Evolutionary conservation across 1,140 invertebrate species (phyloP).

Genomic region (Zeugodacus cucurbitae): DNA sequence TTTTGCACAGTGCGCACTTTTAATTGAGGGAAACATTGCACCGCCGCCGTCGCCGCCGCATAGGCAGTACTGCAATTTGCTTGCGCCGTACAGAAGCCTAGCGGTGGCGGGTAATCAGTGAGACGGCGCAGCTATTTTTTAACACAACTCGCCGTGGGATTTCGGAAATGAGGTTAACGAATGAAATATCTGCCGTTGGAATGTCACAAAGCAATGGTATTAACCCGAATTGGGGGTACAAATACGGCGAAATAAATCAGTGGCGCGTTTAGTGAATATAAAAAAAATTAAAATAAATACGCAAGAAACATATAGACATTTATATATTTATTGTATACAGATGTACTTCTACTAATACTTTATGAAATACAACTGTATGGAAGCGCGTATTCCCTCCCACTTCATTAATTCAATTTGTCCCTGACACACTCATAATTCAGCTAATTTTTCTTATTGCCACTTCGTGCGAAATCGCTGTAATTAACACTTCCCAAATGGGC

Average conservation of each 20-base stretch:
- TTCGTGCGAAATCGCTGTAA: constrained; percentile 1
- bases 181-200: background rate
- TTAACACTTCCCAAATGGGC: constrained; percentile 16
- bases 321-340: background rate
- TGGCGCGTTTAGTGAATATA: background rate
- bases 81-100: background rate
- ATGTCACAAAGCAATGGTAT: background rate
- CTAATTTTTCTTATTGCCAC: background rate
- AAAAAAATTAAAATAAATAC: background rate
- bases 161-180: background rate
- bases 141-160: background rate
- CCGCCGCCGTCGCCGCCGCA: background rate
- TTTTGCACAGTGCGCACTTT: constrained; percentile 1
- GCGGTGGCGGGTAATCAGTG: background rate
- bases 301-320: background rate
- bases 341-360: background rate
- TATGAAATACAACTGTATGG: background rate
- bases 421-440: background rate
- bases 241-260: background rate
- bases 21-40: constrained; percentile 23
- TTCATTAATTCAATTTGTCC: background rate
- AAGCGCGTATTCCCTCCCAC: too few relatives aligned
- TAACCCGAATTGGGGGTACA: background rate
- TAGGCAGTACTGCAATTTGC: background rate
- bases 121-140: background rate